These are phyloP conservation scores for Nephrotoma guestfalica DNA, from an alignment of 2,888 invertebrate genomes.

Conservation along the genomic window DNA sequence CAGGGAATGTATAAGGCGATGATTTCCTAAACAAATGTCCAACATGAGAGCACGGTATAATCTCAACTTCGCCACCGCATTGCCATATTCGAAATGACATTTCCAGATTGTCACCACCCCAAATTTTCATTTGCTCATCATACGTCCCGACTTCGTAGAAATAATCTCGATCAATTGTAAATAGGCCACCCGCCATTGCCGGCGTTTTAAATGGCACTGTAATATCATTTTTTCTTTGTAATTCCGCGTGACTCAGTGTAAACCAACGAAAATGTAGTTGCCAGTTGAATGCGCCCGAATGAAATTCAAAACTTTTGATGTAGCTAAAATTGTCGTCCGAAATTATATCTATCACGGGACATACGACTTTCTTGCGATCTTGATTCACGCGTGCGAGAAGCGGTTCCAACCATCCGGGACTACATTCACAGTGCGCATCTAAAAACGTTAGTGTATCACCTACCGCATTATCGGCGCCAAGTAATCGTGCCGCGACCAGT, in stretches of 20 bases:
- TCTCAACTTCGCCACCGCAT: constrained; percentile 82
- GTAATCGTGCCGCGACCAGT: constrained; percentile 64
- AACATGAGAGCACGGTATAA: constrained; percentile 84
- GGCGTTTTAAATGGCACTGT: constrained; percentile 67
- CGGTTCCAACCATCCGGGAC: constrained; percentile 63
- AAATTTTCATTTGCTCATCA: constrained; percentile 88
- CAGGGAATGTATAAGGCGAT: constrained; percentile 91
- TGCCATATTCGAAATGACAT: constrained; percentile 95
- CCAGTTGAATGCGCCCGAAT: constrained; percentile 99
- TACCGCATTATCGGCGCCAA: constrained; percentile 55
- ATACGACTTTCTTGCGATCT: constrained; percentile 29
- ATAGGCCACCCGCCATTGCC: constrained; percentile 85
- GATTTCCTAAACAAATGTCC: constrained; percentile 86
- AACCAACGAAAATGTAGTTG: constrained; percentile 76
- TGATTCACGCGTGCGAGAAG: constrained; percentile 41
- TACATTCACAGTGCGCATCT: constrained; percentile 96
- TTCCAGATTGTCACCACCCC: constrained; percentile 98
- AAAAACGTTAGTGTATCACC: constrained; percentile 81
- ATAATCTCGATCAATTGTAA: constrained; percentile 68
- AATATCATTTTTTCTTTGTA: constrained; percentile 53
- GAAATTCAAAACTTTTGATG: constrained; percentile 75
- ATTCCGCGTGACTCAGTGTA: constrained; percentile 42
- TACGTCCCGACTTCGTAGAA: constrained; percentile 81
- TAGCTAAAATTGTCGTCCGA: constrained; percentile 94
- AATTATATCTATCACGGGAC: constrained; percentile 86